Conservation (phyloP, 2,797 vertebrate genomes). For the Scyliorhinus canicula region DNA sequence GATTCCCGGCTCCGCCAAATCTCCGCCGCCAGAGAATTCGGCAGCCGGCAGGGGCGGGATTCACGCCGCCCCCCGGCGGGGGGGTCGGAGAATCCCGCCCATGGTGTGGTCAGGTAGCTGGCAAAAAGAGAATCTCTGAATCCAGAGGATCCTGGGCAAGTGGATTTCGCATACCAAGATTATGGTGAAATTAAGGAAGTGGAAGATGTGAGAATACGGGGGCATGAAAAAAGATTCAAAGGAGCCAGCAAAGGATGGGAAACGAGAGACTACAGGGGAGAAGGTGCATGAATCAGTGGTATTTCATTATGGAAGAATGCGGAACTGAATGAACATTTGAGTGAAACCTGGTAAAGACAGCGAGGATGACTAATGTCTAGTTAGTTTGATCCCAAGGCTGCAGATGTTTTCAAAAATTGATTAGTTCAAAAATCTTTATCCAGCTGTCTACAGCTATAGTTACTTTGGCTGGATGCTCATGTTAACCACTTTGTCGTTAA, state of each 20-base stretch:
- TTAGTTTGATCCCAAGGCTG: neutral
- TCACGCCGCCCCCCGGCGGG: too few species aligned
- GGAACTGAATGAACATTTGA: slow-evolving; percentile 71
- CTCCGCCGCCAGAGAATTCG: too few species aligned
- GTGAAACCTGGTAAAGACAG: slow-evolving; percentile 53
- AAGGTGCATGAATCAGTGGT: slow-evolving; percentile 45
- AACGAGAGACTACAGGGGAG: neutral
- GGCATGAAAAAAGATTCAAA: neutral
- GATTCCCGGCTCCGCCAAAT: too few species aligned
- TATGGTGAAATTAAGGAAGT: slow-evolving; percentile 31
- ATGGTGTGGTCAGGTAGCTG: slow-evolving; percentile 44
- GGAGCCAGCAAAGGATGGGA: neutral
- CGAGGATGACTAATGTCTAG: slow-evolving; percentile 51
- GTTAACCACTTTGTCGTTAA: neutral
- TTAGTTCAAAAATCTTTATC: neutral
- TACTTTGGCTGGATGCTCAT: neutral
- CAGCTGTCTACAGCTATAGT: too few species aligned
- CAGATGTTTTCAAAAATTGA: neutral
- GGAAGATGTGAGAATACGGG: neutral
- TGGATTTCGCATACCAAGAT: slow-evolving; percentile 54
- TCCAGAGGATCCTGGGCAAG: slow-evolving; percentile 49
- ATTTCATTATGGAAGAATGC: slow-evolving; percentile 70
- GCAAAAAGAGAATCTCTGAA: slow-evolving; percentile 43
- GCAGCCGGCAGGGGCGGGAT: too few species aligned
- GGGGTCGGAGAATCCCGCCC: too few species aligned